Base-by-base conservation (phyloP, 2,797 vertebrate genomes). In the Periophthalmus magnuspinnatus region DNA sequence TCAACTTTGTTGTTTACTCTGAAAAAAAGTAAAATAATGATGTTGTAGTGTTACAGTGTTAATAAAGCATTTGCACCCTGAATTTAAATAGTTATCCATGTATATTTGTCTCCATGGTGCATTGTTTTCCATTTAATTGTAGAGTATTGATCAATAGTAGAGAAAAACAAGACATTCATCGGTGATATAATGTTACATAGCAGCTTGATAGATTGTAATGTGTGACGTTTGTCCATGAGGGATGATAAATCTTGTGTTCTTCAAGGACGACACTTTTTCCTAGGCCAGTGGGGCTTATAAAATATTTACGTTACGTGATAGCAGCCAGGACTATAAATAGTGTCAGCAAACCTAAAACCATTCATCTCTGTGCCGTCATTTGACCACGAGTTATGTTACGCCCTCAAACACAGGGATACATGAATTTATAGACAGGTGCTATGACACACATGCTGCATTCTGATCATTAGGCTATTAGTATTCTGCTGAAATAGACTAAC, bases 321-420 rank as follows among this genome's bases (percentile, higher is more conserved):
- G 74, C 67, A 81, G 76, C 47, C 36, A 10, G 1, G 57, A 32
- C 77, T 90, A 89, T 85, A 80, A 87, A 88, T 88, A 90, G 74
- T 13, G 41, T 38, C 65, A 57, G 79, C 66, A 57, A 68, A 84
- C 59, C 74, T 66, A 67, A 77, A 83, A 28, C 66, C 75, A 61
- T 72, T 71, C 8, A 11, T 66, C 72, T 68, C n/a, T 56, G 32
- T 9, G 0, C 28, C 38, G 58, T 9, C 59, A 21, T 54, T 33
- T 34, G 34, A 41, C 62, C 57, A 54, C 34, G 65, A 41, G 54
- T 67, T 33, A 34, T 16, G 1, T 63, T 54, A 55, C 24, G 41
- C 14, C 1, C 9, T 36, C 41, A 71, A 34, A 54, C 52, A 22
- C 56, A 54, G 21, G 58, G 16, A 47, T 5, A 58, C 2, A 50